These are phyloP conservation scores for Apostichopus japonicus DNA, from an alignment of 35 echinoderm and acorn worm species.

Conservation along the genomic window DNA sequence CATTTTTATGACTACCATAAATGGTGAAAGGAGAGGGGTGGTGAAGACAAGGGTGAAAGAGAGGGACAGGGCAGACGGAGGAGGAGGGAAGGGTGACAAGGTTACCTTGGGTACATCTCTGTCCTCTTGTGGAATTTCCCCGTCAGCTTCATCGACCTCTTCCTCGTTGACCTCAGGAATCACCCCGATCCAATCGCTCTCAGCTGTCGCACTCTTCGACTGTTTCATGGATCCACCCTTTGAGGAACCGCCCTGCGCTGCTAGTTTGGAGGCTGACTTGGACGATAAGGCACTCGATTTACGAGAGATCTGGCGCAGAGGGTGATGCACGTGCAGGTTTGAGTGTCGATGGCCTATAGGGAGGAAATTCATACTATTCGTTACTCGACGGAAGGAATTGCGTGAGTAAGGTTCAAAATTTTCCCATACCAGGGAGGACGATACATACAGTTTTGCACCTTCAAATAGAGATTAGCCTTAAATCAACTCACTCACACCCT, in stretches of 20 bases:
- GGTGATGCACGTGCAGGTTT: constrained; percentile 60
- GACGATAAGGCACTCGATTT: not conserved
- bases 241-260: constrained; percentile 19
- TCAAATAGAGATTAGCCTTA: not conserved
- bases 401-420: not conserved
- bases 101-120: not conserved
- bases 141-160: not conserved
- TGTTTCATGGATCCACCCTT: constrained; percentile 27
- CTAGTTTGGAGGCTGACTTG: not conserved
- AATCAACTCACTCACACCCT: too few relatives aligned
- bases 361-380: not conserved
- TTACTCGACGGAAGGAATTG: not conserved
- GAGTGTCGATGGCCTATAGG: constrained; percentile 57
- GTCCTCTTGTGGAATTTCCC: too few relatives aligned
- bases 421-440: not conserved
- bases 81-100: too few relatives aligned
- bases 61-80: too few relatives aligned
- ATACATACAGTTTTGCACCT: not conserved
- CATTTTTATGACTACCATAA: too few relatives aligned
- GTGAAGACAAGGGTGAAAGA: too few relatives aligned
- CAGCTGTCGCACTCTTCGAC: not conserved
- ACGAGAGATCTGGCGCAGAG: constrained; percentile 50
- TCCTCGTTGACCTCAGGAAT: constrained; percentile 28
- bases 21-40: too few relatives aligned
- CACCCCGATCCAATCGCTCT: constrained; percentile 10